Percentiles rank a stretch among this genome's conserved stretches.
phyloP scores from a whole-genome alignment of 53 echinoderm and acorn worm genomes.

The Antedon mediterranea region DNA sequence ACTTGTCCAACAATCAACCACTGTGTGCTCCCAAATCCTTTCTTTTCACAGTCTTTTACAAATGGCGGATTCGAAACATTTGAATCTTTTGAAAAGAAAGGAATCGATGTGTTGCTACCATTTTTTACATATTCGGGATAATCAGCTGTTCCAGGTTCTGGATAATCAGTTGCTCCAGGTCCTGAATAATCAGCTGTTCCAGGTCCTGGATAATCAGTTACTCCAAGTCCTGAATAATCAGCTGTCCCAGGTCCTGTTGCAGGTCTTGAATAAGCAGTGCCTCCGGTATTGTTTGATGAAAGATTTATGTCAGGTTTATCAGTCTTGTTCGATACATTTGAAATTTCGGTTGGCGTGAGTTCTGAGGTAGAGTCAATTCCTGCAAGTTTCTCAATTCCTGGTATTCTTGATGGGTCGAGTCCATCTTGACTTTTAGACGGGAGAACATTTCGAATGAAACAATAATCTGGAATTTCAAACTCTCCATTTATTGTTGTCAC shows the following conservation, averaged over 20 bases:
- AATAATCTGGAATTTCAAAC: background rate
- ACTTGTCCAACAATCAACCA: slow-evolving; percentile 55
- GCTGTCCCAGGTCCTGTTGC: too few relatives aligned
- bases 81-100: background rate
- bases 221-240: background rate
- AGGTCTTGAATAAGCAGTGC: too few relatives aligned
- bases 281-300: background rate
- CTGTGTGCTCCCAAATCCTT: background rate
- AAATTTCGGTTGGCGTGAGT: background rate
- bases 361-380: background rate
- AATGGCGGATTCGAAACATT: background rate
- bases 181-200: too few relatives aligned
- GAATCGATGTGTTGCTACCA: background rate
- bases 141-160: too few relatives aligned
- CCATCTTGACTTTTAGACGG: too few relatives aligned
- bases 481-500: background rate
- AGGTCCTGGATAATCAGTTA: background rate
- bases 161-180: too few relatives aligned
- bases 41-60: background rate
- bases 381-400: background rate
- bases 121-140: background rate
- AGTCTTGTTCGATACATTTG: background rate
- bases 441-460: background rate
- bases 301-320: too few relatives aligned
- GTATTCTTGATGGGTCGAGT: background rate